phyloP scores from a whole-genome alignment of 2,888 invertebrate genomes.

The Melikaiella ostensackeni region DNA sequence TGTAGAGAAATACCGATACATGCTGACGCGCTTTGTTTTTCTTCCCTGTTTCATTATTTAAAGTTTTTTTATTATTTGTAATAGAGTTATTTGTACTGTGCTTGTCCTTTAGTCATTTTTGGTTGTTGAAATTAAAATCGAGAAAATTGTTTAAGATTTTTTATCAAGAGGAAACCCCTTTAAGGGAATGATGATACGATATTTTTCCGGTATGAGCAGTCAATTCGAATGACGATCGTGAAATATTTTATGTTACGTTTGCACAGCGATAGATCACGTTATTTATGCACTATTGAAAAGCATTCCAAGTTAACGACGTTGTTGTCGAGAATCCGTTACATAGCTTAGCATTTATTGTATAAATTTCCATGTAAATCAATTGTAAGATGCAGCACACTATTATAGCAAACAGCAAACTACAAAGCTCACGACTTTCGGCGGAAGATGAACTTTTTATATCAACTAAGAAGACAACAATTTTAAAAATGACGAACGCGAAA shows the following conservation, averaged over 20 bases:
- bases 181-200: slow-evolving; percentile 11
- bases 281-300: slow-evolving; percentile 27
- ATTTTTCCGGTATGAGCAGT: background rate
- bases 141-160: no score
- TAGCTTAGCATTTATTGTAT: slow-evolving; percentile 37
- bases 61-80: no score
- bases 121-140: no score
- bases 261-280: slow-evolving; percentile 24
- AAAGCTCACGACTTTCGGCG: slow-evolving; percentile 28
- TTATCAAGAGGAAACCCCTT: background rate
- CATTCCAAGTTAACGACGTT: slow-evolving; percentile 38
- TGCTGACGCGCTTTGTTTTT: no score
- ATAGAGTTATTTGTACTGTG: no score
- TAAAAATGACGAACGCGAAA: background rate
- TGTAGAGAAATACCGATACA: no score
- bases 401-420: slow-evolving; percentile 24
- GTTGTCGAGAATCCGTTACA: slow-evolving; percentile 33
- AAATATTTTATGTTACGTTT: slow-evolving; percentile 35
- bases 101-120: no score
- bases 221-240: slow-evolving; percentile 26
- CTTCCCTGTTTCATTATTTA: no score
- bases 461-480: background rate
- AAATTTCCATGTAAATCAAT: slow-evolving; percentile 39
- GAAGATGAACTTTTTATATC: background rate
- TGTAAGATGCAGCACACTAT: slow-evolving; percentile 3